phyloP scores from a whole-genome alignment of 2,113 vertebrate genomes.

The Petroica traversi region DNA sequence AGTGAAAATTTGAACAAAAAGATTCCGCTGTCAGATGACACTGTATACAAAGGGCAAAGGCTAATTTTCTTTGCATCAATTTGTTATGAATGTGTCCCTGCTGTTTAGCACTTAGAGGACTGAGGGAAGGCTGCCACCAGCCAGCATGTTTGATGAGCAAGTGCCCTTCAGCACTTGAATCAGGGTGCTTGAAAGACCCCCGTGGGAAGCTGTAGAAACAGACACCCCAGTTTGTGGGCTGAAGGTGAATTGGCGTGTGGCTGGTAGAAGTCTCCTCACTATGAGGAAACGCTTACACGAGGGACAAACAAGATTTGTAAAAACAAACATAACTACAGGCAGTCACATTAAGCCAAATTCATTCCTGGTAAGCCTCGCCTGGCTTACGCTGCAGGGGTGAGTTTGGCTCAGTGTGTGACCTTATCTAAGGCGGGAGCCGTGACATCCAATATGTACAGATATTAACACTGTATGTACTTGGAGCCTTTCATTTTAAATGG shows the following conservation, averaged over 20 bases:
- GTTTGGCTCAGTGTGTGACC: slow-evolving; percentile 3
- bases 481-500: background rate
- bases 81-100: background rate
- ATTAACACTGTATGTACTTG: background rate
- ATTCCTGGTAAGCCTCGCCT: background rate
- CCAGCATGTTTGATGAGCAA: background rate
- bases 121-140: background rate
- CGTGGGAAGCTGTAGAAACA: background rate
- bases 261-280: background rate
- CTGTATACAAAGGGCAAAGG: background rate
- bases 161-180: background rate
- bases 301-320: slow-evolving; percentile 27
- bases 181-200: background rate
- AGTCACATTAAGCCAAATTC: background rate
- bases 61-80: background rate
- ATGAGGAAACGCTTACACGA: background rate
- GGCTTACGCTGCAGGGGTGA: background rate
- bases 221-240: background rate
- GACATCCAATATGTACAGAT: slow-evolving; percentile 13
- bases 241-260: background rate
- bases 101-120: background rate
- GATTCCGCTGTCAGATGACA: background rate
- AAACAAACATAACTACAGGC: slow-evolving; percentile 42
- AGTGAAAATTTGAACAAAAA: background rate
- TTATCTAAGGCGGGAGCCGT: background rate